These are phyloP conservation scores for Hyposoter dolosus DNA, from an alignment of 2,888 invertebrate genomes.

Conservation along the genomic window DNA sequence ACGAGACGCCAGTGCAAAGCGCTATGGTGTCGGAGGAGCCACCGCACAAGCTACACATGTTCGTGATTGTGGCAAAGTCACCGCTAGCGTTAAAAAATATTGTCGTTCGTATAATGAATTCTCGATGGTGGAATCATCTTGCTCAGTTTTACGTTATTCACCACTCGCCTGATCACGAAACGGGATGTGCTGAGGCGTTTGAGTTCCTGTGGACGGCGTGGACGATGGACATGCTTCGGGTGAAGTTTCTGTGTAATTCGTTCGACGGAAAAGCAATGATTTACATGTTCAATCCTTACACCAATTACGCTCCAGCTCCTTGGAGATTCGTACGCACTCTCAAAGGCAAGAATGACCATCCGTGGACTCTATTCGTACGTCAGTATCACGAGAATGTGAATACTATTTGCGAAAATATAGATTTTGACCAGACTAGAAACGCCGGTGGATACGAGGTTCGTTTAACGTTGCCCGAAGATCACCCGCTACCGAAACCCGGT, in stretches of 20 bases:
- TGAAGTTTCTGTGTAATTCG: slow-evolving; percentile 66
- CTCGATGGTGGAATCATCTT: slow-evolving; percentile 71
- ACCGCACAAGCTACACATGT: slow-evolving; percentile 19
- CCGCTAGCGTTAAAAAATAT: not conserved
- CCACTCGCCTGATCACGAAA: slow-evolving; percentile 20
- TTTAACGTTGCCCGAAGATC: not conserved
- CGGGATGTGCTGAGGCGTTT: slow-evolving; percentile 62
- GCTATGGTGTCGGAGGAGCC: too few species aligned
- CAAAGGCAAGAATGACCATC: slow-evolving; percentile 11
- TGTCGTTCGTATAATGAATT: slow-evolving; percentile 42
- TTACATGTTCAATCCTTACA: slow-evolving; percentile 72
- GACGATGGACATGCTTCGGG: slow-evolving; percentile 65
- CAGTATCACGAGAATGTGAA: not conserved
- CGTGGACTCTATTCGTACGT: slow-evolving; percentile 44
- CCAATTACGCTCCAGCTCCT: slow-evolving; percentile 43
- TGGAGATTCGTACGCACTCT: slow-evolving; percentile 62
- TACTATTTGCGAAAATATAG: slow-evolving; percentile 20
- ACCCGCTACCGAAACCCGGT: not conserved
- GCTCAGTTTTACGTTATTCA: slow-evolving; percentile 64
- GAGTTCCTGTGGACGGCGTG: slow-evolving; percentile 63
- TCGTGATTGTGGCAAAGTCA: slow-evolving; percentile 20
- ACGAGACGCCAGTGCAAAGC: not conserved
- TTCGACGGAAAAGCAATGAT: slow-evolving; percentile 28
- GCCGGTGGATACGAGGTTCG: slow-evolving; percentile 50
- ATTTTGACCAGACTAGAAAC: slow-evolving; percentile 39